Base-by-base conservation (phyloP, 2,888 invertebrate species). In the Diaprepes abbreviatus region DNA sequence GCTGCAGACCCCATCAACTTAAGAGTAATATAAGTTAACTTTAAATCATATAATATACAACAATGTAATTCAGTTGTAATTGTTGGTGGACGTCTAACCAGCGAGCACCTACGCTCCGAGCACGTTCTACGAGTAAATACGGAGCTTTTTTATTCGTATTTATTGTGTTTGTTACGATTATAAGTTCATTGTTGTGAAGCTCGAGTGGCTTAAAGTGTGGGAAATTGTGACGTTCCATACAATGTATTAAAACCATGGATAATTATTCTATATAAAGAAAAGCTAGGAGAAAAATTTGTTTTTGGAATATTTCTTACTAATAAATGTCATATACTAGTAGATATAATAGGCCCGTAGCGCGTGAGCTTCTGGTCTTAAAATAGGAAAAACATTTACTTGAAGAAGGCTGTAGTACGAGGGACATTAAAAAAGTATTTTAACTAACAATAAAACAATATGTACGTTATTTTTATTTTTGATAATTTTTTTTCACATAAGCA, bases 171-270 rank as follows among this genome's bases (percentile, higher is more conserved):
- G 60, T 66, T 66, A 70, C 70, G 70, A 66, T 70, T 70, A 70
- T 70, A 70, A 66, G 70, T 70, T 70, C 62, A 70, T 70, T 70
- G 70, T 70, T 70, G 66, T 38, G 17, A 54, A 12, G 21, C 35
- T 35, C n/a, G 50, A 43, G 50, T 63, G 63, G 66, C 55, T 65
- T 24, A 17, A 21, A 70, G 60, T 70, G 70, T 70, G 66, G 66
- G 70, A 66, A 70, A 70, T 70, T 66, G 70, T 70, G 66, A 66
- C 66, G 63, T 70, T 62, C 38, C 59, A 17, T 66, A 66, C 66
- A 66, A 52, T 66, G 66, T 66, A 66, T 36, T 16, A 14, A 16
- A n/a, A 14, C 59, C 14, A 43, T 24, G 59, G 17, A 36, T 60
- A 59, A 59, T 59, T 59, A 59, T 43, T 40, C 59, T 59, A 59